phyloP scores from a whole-genome alignment of 2,888 invertebrate genomes.

The Melanostoma scalare region DNA sequence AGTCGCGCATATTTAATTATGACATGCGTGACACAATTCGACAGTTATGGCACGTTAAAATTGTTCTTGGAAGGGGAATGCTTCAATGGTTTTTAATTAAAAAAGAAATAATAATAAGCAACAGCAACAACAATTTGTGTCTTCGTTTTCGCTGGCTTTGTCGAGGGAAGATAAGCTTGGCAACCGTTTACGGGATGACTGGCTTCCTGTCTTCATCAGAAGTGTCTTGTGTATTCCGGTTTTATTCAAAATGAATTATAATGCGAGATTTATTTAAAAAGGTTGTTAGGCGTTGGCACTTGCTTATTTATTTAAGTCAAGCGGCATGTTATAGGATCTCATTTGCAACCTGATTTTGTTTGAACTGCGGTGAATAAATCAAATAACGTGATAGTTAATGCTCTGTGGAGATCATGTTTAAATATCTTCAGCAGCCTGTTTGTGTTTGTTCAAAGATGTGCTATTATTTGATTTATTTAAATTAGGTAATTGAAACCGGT shows the following conservation, averaged over 20 bases:
- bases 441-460: too few species aligned
- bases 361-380: too few species aligned
- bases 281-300: slow-evolving; percentile 13
- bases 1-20: slow-evolving; percentile 70
- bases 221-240: slow-evolving; percentile 42
- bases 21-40: slow-evolving; percentile 73
- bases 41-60: slow-evolving; percentile 64
- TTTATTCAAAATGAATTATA: slow-evolving; percentile 19
- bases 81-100: slow-evolving; percentile 55
- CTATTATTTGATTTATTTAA: too few species aligned
- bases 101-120: slow-evolving; percentile 19
- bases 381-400: too few species aligned
- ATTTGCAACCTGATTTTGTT: neutral
- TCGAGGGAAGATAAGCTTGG: slow-evolving; percentile 35
- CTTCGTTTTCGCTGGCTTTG: slow-evolving; percentile 30
- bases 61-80: slow-evolving; percentile 67
- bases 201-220: slow-evolving; percentile 45
- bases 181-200: slow-evolving; percentile 63
- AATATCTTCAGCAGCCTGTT: too few species aligned
- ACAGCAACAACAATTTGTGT: slow-evolving; percentile 11
- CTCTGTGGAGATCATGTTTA: too few species aligned
- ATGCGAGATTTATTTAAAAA: neutral
- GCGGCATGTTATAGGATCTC: neutral
- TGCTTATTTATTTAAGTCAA: neutral
- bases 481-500: too few species aligned